A percentile compares a stretch with the other conserved stretches of the same genome.
Evolutionary conservation across 2,888 invertebrate genomes (phyloP).

Genomic region (Cistogaster globosa): DNA sequence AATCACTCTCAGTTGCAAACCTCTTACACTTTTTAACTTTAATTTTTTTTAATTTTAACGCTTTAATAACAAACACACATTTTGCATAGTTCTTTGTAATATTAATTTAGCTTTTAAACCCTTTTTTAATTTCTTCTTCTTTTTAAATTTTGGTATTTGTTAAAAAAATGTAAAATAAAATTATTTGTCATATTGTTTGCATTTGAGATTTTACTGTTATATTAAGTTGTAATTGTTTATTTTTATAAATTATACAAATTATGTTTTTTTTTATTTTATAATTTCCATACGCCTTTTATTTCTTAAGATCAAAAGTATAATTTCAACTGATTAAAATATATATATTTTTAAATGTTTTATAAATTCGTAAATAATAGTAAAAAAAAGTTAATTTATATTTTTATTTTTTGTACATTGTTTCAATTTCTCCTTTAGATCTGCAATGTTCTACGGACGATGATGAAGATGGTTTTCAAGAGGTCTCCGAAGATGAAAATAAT

Average conservation of each 20-base stretch:
- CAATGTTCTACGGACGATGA: conserved; percentile 89
- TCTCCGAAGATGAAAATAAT: conserved; percentile 84
- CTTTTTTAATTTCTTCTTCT: too few species aligned
- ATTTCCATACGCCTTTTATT: too few species aligned
- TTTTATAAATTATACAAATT: too few species aligned
- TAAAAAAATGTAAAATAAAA: too few species aligned
- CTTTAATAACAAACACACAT: conserved; percentile 9
- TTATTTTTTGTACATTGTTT: conserved; percentile 11
- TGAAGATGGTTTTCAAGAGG: conserved; percentile 87
- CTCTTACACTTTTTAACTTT: neutral
- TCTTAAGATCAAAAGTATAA: too few species aligned
- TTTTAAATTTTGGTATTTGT: too few species aligned
- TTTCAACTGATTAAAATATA: neutral
- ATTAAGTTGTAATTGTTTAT: too few species aligned
- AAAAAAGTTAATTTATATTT: neutral
- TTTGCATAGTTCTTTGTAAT: too few species aligned
- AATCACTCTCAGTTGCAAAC: neutral
- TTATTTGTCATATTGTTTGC: too few species aligned
- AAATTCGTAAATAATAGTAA: neutral
- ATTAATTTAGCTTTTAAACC: too few species aligned
- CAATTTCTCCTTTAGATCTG: conserved; percentile 83
- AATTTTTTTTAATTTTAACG: neutral
- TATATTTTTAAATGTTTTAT: conserved; percentile 30
- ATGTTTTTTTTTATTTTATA: too few species aligned
- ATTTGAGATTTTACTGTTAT: too few species aligned